These are phyloP conservation scores for Tringa solitaria DNA, from an alignment of 2,113 vertebrate species.

Conservation along the genomic window DNA sequence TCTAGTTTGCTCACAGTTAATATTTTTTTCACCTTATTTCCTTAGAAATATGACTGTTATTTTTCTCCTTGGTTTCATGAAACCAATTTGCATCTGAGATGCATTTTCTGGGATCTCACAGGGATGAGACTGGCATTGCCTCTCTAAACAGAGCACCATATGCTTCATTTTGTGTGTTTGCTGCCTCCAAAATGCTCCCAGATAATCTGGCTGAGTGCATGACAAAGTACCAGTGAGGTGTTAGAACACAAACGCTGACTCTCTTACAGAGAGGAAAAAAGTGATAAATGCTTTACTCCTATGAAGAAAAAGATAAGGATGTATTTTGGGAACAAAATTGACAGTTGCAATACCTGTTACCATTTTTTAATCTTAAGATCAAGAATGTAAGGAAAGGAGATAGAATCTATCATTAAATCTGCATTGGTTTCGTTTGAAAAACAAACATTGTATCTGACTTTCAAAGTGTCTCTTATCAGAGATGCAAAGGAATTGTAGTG, in stretches of 20 bases:
- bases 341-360: background rate
- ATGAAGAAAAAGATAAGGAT: background rate
- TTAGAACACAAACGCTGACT: background rate
- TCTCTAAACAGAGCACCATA: constrained; percentile 8
- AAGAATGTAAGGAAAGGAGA: background rate
- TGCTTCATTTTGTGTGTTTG: background rate
- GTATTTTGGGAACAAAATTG: constrained; percentile 13
- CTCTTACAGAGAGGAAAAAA: background rate
- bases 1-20: background rate
- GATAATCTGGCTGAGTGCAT: background rate
- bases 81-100: background rate
- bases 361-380: background rate
- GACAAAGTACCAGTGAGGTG: background rate
- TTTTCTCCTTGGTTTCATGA: background rate
- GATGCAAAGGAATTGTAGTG: background rate
- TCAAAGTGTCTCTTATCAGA: background rate
- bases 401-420: background rate
- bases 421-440: background rate
- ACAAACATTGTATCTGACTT: background rate
- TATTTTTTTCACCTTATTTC: background rate
- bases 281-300: background rate
- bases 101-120: background rate
- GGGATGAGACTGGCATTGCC: background rate
- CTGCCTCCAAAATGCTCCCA: constrained; percentile 7
- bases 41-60: background rate